Evolutionary conservation across 2,797 vertebrate species (phyloP).

Genomic region (Sebastes cheni): DNA sequence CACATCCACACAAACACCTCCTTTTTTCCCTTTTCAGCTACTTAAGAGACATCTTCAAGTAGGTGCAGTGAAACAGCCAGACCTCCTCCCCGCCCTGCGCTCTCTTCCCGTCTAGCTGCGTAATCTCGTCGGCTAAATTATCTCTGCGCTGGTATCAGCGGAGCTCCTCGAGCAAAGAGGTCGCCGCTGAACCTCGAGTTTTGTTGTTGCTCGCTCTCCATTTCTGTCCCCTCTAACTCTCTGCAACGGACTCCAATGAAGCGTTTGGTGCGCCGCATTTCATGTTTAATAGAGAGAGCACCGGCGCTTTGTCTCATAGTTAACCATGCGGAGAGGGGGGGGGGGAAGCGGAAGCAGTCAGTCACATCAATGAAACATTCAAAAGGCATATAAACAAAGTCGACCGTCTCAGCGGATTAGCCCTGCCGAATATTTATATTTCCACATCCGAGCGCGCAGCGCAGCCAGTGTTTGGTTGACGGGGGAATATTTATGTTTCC

Average conservation of each 20-base stretch:
- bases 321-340: slow-evolving; percentile 40
- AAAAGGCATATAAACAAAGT: slow-evolving; percentile 72
- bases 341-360: slow-evolving; percentile 50
- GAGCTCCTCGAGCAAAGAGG: slow-evolving; percentile 62
- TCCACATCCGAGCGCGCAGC: slow-evolving; percentile 50
- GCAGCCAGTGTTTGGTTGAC: slow-evolving; percentile 32
- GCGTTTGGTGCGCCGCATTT: slow-evolving; percentile 48
- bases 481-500: slow-evolving; percentile 66
- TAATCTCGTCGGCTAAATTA: slow-evolving; percentile 65
- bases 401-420: slow-evolving; percentile 59
- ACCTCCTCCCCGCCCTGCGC: slow-evolving; percentile 13
- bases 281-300: slow-evolving; percentile 69
- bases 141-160: slow-evolving; percentile 52
- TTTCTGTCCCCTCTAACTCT: slow-evolving; percentile 36
- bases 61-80: slow-evolving; percentile 31
- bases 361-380: slow-evolving; percentile 73
- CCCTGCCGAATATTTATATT: slow-evolving; percentile 68
- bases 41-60: slow-evolving; percentile 23
- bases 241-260: slow-evolving; percentile 38
- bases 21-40: background rate
- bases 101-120: slow-evolving; percentile 12
- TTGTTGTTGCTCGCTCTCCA: slow-evolving; percentile 43
- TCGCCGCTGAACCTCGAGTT: slow-evolving; percentile 51
- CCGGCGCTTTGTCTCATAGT: slow-evolving; percentile 57
- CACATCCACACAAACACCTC: slow-evolving; percentile 4